Evolutionary conservation across 1,140 invertebrate genomes (phyloP).

Genomic region (Alviniconcha marisindica): DNA sequence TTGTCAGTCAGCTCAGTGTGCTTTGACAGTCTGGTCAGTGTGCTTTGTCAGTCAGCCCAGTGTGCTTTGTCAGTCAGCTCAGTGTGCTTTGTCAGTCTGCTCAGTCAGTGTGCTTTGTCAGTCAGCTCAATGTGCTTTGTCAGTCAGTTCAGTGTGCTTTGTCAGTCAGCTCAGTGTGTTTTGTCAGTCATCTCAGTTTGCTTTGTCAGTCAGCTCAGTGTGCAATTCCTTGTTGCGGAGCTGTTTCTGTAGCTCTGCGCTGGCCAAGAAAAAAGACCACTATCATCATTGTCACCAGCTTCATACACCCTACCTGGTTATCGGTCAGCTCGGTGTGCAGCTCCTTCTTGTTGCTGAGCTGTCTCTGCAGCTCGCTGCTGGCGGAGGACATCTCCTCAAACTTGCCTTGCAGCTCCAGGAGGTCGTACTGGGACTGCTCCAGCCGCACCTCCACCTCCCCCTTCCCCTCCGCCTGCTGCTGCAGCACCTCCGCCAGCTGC

Average conservation of each 20-base stretch:
- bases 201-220: constrained; percentile 35
- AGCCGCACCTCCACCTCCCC: constrained; percentile 21
- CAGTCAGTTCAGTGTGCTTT: too few species aligned
- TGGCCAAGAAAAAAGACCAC: too few species aligned
- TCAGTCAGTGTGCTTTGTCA: too few species aligned
- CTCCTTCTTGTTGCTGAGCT: constrained; percentile 36
- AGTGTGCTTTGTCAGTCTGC: too few species aligned
- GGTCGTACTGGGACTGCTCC: constrained; percentile 23
- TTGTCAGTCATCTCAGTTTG: too few species aligned
- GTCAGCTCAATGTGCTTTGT: too few species aligned
- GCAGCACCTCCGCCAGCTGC: constrained; percentile 5
- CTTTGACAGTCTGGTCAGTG: constrained; percentile 31
- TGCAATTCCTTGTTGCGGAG: constrained; percentile 32
- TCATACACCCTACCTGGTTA: constrained; percentile 34
- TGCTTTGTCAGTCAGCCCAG: constrained; percentile 36
- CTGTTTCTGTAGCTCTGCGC: constrained; percentile 32
- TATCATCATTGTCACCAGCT: too few species aligned
- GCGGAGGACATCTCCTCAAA: constrained; percentile 26
- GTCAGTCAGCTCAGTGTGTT: too few species aligned
- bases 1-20: constrained; percentile 35
- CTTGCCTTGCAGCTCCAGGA: constrained; percentile 31
- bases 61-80: too few species aligned
- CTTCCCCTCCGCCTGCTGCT: constrained; percentile 22
- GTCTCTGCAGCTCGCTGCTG: constrained; percentile 33
- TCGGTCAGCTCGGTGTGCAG: constrained; percentile 34